phyloP scores from a whole-genome alignment of 2,797 vertebrate species.

The Tangara arthus region DNA sequence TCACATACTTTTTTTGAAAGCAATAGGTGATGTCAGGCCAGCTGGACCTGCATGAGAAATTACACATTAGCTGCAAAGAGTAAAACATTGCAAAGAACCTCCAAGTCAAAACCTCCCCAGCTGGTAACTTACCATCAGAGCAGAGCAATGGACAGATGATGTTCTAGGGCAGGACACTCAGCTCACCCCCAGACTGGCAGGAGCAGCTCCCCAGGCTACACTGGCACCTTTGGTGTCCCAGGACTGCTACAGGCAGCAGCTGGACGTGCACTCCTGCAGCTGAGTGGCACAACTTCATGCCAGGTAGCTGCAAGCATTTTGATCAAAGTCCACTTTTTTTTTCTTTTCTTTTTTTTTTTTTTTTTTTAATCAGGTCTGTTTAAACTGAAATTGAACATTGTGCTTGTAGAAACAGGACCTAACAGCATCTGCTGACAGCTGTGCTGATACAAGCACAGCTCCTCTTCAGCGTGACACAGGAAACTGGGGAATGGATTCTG shows the following conservation, averaged over 20 bases:
- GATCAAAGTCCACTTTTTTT: not conserved
- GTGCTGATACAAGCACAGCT: not conserved
- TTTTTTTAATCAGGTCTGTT: not conserved
- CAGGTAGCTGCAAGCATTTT: not conserved
- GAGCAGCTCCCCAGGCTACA: not conserved
- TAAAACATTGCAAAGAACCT: not conserved
- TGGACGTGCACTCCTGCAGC: not conserved
- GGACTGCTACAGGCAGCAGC: not conserved
- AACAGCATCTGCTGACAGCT: conserved; percentile 22
- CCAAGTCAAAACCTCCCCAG: not conserved
- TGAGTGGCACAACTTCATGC: not conserved
- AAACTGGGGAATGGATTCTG: not conserved
- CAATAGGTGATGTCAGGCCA: not conserved
- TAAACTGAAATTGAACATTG: not conserved
- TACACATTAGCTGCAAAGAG: not conserved
- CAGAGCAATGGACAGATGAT: not conserved
- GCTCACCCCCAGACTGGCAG: not conserved
- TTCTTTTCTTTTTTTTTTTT: too few relatives aligned
- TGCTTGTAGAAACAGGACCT: conserved; percentile 1
- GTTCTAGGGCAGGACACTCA: not conserved
- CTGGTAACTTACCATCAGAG: accelerated
- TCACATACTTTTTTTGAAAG: not conserved
- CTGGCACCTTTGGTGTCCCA: not conserved
- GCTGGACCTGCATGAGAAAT: not conserved
- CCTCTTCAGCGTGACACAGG: not conserved